phyloP scores from a whole-genome alignment of 2,888 invertebrate genomes.

The Cactoblastis cactorum region DNA sequence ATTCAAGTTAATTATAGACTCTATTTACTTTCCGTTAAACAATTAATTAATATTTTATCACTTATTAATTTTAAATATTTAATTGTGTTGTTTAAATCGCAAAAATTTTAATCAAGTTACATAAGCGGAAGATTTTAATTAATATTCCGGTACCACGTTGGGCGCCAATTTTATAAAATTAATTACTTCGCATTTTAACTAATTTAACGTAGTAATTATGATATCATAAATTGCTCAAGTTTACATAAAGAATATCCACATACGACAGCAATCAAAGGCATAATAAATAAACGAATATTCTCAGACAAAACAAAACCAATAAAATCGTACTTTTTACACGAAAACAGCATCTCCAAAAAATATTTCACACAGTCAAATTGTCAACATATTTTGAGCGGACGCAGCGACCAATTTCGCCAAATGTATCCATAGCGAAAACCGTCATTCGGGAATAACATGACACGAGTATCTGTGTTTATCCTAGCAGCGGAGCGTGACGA shows the following conservation, averaged over 20 bases:
- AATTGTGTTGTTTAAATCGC: neutral
- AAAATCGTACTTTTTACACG: too few relatives aligned
- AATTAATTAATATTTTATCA: slow-evolving; percentile 17
- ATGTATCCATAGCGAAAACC: slow-evolving; percentile 2
- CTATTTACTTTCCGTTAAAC: neutral
- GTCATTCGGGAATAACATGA: slow-evolving; percentile 7
- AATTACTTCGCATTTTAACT: too few relatives aligned
- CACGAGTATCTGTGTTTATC: slow-evolving; percentile 23
- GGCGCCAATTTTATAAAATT: slow-evolving; percentile 1
- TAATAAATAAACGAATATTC: too few relatives aligned
- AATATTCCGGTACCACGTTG: slow-evolving; percentile 23
- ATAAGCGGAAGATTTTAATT: slow-evolving; percentile 13
- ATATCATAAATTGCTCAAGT: too few relatives aligned
- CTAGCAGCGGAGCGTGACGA: slow-evolving; percentile 42
- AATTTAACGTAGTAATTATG: too few relatives aligned
- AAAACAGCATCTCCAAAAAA: neutral
- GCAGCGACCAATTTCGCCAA: neutral
- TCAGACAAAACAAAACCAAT: too few relatives aligned
- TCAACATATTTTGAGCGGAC: neutral
- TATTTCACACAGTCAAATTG: neutral
- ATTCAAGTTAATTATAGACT: neutral
- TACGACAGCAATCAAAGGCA: too few relatives aligned
- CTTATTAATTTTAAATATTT: neutral
- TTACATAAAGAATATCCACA: too few relatives aligned
- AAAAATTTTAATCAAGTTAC: neutral